phyloP scores from a whole-genome alignment of 2,888 invertebrate species.

The Scaptomyza parva region DNA sequence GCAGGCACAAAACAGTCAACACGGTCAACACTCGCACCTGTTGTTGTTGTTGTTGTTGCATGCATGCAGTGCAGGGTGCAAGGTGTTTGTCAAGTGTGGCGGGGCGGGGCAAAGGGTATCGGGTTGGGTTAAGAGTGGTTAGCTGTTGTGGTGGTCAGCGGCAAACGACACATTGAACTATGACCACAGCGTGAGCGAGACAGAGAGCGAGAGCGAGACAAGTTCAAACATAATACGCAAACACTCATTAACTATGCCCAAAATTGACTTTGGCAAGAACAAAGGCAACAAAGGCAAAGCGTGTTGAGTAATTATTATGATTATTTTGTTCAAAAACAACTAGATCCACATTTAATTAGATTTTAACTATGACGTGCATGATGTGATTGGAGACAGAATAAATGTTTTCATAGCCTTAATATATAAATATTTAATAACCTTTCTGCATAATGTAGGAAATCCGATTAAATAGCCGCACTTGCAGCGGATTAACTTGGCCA shows the following conservation, averaged over 20 bases:
- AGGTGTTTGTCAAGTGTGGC: conserved; percentile 24
- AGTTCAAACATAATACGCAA: conserved; percentile 14
- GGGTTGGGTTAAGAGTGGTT: not conserved
- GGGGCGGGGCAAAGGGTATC: not conserved
- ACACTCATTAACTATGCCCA: not conserved
- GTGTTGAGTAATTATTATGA: not conserved
- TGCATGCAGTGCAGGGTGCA: too few species aligned
- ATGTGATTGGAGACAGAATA: not conserved
- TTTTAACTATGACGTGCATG: too few species aligned
- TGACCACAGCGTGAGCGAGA: conserved; percentile 9
- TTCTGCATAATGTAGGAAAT: conserved; percentile 1
- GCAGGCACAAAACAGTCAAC: conserved; percentile 17
- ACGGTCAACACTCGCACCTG: conserved; percentile 4
- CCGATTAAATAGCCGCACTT: not conserved
- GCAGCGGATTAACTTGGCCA: not conserved
- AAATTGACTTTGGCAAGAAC: not conserved
- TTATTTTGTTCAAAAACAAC: not conserved
- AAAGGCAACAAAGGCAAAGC: not conserved
- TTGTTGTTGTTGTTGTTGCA: conserved; percentile 18
- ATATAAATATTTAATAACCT: not conserved
- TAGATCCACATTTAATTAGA: too few species aligned
- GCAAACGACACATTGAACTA: conserved; percentile 16
- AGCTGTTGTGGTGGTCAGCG: conserved; percentile 12
- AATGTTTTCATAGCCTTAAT: not conserved
- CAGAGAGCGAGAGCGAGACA: conserved; percentile 1